These are phyloP conservation scores for Perodicticus potto DNA, from an alignment of 2,797 vertebrate species.

Conservation along the genomic window DNA sequence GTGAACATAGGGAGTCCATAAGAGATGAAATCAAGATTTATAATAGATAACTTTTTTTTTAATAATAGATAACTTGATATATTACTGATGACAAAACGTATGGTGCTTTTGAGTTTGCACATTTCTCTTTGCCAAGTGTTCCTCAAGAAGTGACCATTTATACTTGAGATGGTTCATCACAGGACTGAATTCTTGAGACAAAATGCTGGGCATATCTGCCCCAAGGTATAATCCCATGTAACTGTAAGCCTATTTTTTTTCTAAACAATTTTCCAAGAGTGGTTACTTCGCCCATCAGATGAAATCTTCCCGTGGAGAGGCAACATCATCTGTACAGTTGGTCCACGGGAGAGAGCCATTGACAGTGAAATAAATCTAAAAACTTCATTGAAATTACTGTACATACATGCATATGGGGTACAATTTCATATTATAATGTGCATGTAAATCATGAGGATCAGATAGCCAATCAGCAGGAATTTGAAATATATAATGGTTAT, in stretches of 20 bases:
- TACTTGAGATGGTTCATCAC: not conserved
- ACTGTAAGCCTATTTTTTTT: conserved; percentile 69
- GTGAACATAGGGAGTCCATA: not conserved
- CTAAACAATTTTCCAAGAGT: conserved; percentile 75
- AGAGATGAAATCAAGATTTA: not conserved
- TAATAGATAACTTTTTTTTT: not conserved
- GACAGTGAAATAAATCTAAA: conserved; percentile 5
- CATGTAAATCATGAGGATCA: conserved; percentile 32
- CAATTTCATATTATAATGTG: conserved; percentile 56
- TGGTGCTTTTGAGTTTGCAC: not conserved
- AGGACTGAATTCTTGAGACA: conserved; percentile 9
- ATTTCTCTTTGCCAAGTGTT: not conserved
- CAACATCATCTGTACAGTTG: not conserved
- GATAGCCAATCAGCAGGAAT: conserved; percentile 26
- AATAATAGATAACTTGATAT: not conserved
- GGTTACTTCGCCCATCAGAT: conserved; percentile 69
- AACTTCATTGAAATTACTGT: conserved; percentile 35
- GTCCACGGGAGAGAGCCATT: not conserved
- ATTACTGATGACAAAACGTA: not conserved
- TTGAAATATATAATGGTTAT: conserved; percentile 30
- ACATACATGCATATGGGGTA: not conserved
- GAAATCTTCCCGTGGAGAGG: conserved; percentile 63
- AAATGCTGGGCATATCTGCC: conserved; percentile 26
- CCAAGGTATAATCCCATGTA: conserved; percentile 72
- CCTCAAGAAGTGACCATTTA: not conserved